phyloP scores from a whole-genome alignment of 2,888 invertebrate species.

The Diaprepes abbreviatus region DNA sequence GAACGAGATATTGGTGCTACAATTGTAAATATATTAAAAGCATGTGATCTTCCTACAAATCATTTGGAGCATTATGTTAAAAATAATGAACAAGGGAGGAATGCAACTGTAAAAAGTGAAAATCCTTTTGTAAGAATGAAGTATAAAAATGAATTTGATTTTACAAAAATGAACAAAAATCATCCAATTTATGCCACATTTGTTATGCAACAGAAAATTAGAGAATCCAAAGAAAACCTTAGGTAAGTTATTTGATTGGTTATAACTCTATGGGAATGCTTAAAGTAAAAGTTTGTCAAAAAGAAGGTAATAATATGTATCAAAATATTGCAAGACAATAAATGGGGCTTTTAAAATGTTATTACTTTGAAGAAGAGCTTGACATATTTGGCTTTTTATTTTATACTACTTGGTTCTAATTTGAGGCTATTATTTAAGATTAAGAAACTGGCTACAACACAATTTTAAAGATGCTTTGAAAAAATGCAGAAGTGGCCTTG shows the following conservation, averaged over 20 bases:
- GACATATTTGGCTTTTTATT: too few species aligned
- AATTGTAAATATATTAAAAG: slow-evolving; percentile 81
- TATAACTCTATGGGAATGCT: too few species aligned
- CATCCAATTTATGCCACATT: slow-evolving; percentile 71
- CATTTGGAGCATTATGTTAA: slow-evolving; percentile 75
- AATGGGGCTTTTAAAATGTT: too few species aligned
- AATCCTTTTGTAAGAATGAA: slow-evolving; percentile 44
- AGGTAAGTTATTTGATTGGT: slow-evolving; percentile 50
- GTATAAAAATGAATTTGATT: slow-evolving; percentile 60
- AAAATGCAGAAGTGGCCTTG: slow-evolving; percentile 75
- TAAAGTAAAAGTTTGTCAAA: too few species aligned
- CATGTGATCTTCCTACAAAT: slow-evolving; percentile 88
- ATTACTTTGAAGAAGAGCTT: too few species aligned
- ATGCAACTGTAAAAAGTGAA: slow-evolving; percentile 24
- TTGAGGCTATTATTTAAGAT: slow-evolving; percentile 25
- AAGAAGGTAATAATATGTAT: too few species aligned
- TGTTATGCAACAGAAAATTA: slow-evolving; percentile 69
- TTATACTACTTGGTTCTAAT: too few species aligned
- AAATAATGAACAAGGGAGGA: not conserved
- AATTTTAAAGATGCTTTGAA: slow-evolving; percentile 78
- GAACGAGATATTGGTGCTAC: slow-evolving; percentile 79
- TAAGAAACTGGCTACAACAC: slow-evolving; percentile 79
- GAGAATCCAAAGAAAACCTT: slow-evolving; percentile 63
- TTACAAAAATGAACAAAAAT: slow-evolving; percentile 66
- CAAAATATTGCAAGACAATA: too few species aligned